Percentiles rank a stretch among this genome's conserved stretches.
phyloP scores from a whole-genome alignment of 2,113 vertebrate genomes.

The Epinephelus moara region DNA sequence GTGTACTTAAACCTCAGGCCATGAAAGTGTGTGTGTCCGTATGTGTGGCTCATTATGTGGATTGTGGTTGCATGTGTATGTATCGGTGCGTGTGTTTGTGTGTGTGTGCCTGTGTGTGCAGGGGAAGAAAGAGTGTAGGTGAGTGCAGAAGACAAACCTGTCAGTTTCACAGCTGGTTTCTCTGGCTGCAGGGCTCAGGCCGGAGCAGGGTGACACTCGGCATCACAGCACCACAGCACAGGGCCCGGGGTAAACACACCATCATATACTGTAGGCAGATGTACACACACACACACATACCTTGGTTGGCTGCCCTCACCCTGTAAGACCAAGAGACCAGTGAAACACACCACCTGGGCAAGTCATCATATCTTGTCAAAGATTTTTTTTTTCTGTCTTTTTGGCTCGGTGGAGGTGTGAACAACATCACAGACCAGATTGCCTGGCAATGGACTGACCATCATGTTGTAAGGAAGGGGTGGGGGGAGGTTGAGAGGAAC shows the following conservation, averaged over 20 bases:
- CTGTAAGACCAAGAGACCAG: constrained; percentile 74
- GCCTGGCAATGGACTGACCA: constrained; percentile 88
- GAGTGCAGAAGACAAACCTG: constrained; percentile 82
- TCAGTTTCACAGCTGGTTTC: constrained; percentile 84
- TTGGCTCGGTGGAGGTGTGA: constrained; percentile 83
- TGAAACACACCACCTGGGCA: constrained; percentile 81
- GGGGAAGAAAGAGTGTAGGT: constrained; percentile 74
- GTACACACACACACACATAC: constrained; percentile 54
- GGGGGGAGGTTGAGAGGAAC: constrained; percentile 70
- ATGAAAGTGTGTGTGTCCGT: constrained; percentile 57
- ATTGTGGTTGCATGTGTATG: constrained; percentile 18
- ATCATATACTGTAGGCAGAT: constrained; percentile 64
- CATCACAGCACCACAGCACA: constrained; percentile 78
- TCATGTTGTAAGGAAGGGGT: constrained; percentile 82
- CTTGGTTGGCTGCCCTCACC: constrained; percentile 70
- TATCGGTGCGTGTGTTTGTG: constrained; percentile 9
- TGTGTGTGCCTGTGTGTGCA: constrained; percentile 37
- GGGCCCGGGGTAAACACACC: constrained; percentile 76
- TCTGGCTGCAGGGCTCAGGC: constrained; percentile 82
- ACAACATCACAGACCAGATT: constrained; percentile 88
- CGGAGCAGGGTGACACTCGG: constrained; percentile 79
- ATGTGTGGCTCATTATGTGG: constrained; percentile 38
- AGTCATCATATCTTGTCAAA: constrained; percentile 81
- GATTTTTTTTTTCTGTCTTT: constrained; percentile 67
- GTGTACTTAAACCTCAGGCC: constrained; percentile 80